phyloP scores from a whole-genome alignment of 2,888 invertebrate species.

The Eupithecia vulgata region DNA sequence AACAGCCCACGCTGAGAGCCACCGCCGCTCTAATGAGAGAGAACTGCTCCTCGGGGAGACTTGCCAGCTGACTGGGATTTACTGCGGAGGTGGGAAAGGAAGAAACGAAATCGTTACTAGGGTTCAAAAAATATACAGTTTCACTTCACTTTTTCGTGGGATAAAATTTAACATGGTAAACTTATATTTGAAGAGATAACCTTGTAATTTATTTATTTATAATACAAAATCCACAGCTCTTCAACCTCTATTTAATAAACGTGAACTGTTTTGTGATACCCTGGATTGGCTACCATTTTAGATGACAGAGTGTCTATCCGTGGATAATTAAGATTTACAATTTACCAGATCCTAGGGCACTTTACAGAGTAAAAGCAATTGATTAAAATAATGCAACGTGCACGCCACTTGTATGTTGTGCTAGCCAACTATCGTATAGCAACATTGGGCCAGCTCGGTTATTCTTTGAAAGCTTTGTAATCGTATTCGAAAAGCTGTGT shows the following conservation, averaged over 20 bases:
- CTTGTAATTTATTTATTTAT: too few relatives aligned
- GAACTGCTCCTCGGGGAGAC: not conserved
- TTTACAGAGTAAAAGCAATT: not conserved
- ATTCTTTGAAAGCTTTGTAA: conserved; percentile 31
- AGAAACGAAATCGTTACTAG: not conserved
- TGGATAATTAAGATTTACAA: not conserved
- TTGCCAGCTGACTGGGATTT: not conserved
- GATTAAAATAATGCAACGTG: not conserved
- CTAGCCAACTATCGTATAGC: not conserved
- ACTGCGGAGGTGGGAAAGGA: not conserved
- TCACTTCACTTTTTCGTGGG: not conserved
- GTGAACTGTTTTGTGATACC: not conserved
- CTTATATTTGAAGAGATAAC: not conserved
- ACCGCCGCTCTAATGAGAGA: not conserved
- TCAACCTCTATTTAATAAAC: too few relatives aligned
- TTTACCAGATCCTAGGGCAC: not conserved
- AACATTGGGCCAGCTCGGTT: conserved; percentile 8
- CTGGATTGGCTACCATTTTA: not conserved
- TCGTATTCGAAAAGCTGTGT: conserved; percentile 7
- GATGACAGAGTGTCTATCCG: not conserved
- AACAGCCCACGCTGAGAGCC: not conserved
- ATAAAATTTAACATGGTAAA: not conserved
- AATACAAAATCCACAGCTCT: too few relatives aligned
- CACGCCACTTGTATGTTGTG: not conserved
- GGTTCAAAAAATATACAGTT: not conserved